Percentiles rank a stretch among this genome's conserved stretches.
phyloP scores from a whole-genome alignment of 2,888 invertebrate genomes.

The Anthophora plumipes region DNA sequence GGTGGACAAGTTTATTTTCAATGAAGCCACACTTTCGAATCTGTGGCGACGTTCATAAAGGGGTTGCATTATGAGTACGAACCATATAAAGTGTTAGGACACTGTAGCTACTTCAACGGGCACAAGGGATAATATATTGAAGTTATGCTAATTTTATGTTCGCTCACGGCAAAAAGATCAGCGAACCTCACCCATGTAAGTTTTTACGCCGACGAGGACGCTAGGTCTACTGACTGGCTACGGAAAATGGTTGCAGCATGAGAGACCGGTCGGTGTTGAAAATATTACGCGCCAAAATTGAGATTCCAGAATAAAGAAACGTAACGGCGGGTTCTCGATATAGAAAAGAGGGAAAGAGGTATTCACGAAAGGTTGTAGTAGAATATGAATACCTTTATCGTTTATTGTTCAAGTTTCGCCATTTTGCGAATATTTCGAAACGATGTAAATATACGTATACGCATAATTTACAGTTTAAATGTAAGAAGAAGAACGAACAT shows the following conservation, averaged over 20 bases:
- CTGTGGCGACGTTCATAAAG: slow-evolving; percentile 36
- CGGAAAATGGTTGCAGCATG: slow-evolving; percentile 48
- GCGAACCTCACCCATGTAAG: slow-evolving; percentile 43
- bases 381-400: slow-evolving; percentile 29
- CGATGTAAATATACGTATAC: neutral
- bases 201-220: slow-evolving; percentile 48
- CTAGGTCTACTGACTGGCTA: slow-evolving; percentile 24
- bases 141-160: slow-evolving; percentile 80
- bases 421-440: slow-evolving; percentile 19
- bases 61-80: slow-evolving; percentile 30
- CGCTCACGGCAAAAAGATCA: slow-evolving; percentile 60
- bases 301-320: slow-evolving; percentile 63
- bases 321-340: slow-evolving; percentile 25
- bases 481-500: neutral
- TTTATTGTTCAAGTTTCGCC: slow-evolving; percentile 18
- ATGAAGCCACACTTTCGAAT: slow-evolving; percentile 54
- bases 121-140: slow-evolving; percentile 73
- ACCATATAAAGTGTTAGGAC: slow-evolving; percentile 49
- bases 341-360: slow-evolving; percentile 3
- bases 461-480: neutral
- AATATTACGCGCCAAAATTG: slow-evolving; percentile 53
- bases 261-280: slow-evolving; percentile 24
- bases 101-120: slow-evolving; percentile 54
- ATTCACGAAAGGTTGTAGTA: slow-evolving; percentile 10
- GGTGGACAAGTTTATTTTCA: slow-evolving; percentile 54